Evolutionary conservation across 2,888 invertebrate genomes (phyloP), one percentile per base, ranked within the genome.

Genomic region (Microplitis deprimator): DNA sequence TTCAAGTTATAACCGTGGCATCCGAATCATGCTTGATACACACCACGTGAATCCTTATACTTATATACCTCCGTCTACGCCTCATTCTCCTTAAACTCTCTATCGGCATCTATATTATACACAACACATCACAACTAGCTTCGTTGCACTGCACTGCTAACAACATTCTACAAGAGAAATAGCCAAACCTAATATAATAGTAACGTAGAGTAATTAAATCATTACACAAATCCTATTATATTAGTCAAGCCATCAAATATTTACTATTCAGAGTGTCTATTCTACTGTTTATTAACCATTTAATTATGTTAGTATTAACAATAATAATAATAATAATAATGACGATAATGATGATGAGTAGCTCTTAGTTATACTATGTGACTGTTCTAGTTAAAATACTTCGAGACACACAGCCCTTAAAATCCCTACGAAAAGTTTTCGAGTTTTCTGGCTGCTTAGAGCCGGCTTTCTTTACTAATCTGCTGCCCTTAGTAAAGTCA

Each of bases 11-110:
- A 75, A 79, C 78, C 76, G 75, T 79, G 75, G 79, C 79, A 80
- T 81, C 80, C 79, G 78, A 81, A 82, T 80, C 73, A 78, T 65
- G 75, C 76, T 80, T 79, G 78, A 81, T 80, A 80, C 65, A 20
- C 65, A 20, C 7, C 77, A 78, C 79, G 71, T 74, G 68, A 75
- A 76, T 65, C 7, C 65, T 65, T 20, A 76, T 65, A 13, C 65
- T 65, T 20, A 38, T 29, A 13, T 5, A 65, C 65, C 38, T 65
- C 29, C 38, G 13, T 13, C 50, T 50, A 13, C 50, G 13, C 13
- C 50, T 50, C 50, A 50, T 50, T 50, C 50, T 50, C 50, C 50
- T 50, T 50, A 50, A 50, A 50, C 50, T 50, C 29, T 29, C 29
- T 29, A 29, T 29, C 29, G 29, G 13, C 50, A 50, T 50, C 50